Base-by-base conservation (phyloP, 2,113 vertebrate species). In the Pyrgilauda ruficollis region DNA sequence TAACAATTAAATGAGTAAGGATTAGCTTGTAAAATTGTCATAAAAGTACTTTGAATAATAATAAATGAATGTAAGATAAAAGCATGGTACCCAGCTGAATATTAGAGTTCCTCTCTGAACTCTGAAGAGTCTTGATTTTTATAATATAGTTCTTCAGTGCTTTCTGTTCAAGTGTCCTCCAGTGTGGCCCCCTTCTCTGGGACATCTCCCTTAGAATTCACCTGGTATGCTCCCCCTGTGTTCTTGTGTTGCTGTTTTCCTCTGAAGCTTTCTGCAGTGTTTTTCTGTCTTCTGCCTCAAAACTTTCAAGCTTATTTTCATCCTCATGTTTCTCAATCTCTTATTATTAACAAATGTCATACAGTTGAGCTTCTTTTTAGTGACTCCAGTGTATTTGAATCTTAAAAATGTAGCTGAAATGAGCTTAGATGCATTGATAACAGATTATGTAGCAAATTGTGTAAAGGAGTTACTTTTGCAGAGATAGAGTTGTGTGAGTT, bases 381-480 rank as follows among this genome's bases (percentile, higher is more conserved):
- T 47, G 35, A 30, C 26, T 81, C 9, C 44, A 46, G 0, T 0
- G 0, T 30, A 9, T 8, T 39, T 13, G 26, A 24, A 22, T 83
- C 58, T 87, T 74, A 59, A 66, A 89, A 53, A 27, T 0, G 0
- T 22, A 47, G 43, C 47, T 67, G 69, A 83, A 76, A 9, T 0
- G 1, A 47, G 7, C 47, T 80, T 5, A 35, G 72, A 23, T 31
- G 44, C 16, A 31, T 33, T 46, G 22, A 6, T 62, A 52, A 64
- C 14, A 19, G 46, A 79, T 14, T 20, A 18, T 6, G 27, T 52
- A 84, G 64, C 14, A 55, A 63, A 63, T 8, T 53, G 13, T 33
- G 5, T 62, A 22, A 52, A 73, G 33, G 35, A 28, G 23, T n/a
- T 59, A 10, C 16, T 61, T 61, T 83, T 27, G 37, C 41, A n/a